These are phyloP conservation scores for Rallus limicola DNA, from an alignment of 2,113 vertebrate genomes.

Conservation along the genomic window DNA sequence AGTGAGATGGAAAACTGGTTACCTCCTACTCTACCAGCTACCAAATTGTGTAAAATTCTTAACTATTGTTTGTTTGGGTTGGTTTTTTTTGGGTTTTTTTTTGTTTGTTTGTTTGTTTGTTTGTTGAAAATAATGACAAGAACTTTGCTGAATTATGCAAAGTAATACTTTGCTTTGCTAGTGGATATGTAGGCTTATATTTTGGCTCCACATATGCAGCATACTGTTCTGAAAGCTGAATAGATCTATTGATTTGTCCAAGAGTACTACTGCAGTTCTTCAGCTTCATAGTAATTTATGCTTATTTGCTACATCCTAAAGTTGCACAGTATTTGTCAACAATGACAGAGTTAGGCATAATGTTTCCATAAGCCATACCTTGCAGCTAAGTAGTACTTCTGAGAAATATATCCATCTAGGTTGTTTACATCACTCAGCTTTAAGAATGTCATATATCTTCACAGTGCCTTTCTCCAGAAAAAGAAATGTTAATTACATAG, in stretches of 20 bases:
- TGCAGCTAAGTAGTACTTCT: background rate
- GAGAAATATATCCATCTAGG: background rate
- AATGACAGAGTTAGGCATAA: background rate
- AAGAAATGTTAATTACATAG: background rate
- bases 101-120: background rate
- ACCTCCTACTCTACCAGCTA: background rate
- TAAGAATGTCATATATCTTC: background rate
- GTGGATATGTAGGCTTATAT: background rate
- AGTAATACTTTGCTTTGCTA: background rate
- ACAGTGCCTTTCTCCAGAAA: background rate
- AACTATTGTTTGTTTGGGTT: background rate
- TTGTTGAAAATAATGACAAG: background rate
- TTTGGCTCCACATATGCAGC: background rate
- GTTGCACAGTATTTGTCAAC: background rate
- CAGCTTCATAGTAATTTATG: background rate
- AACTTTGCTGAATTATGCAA: background rate
- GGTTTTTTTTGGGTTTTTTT: rapidly evolving
- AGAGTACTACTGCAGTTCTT: background rate
- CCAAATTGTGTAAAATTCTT: background rate
- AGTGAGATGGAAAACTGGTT: background rate
- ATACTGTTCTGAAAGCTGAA: background rate
- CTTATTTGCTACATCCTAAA: background rate
- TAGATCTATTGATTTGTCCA: background rate
- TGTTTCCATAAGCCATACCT: background rate
- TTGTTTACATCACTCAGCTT: background rate